These are phyloP conservation scores for Saxidomus purpurata DNA, from an alignment of 1,140 invertebrate species.

Conservation along the genomic window DNA sequence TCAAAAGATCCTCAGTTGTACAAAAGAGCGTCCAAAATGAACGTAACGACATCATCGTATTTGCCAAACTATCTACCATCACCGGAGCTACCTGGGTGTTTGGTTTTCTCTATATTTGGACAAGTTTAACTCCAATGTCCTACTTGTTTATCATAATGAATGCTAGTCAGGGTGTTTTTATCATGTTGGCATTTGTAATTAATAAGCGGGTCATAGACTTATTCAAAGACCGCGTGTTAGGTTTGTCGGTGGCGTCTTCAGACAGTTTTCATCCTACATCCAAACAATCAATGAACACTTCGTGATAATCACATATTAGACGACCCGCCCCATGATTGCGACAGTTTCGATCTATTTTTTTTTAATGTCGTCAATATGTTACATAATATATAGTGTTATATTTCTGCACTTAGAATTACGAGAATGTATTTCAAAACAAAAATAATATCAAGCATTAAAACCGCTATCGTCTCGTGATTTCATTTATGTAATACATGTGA, in stretches of 20 bases:
- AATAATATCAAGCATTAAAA: too few relatives aligned
- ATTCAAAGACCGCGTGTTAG: background rate
- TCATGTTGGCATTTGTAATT: conserved; percentile 20
- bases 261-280: background rate
- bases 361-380: too few relatives aligned
- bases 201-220: conserved; percentile 18
- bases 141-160: conserved; percentile 50
- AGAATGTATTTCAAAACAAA: too few relatives aligned
- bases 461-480: too few relatives aligned
- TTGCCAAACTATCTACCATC: conserved; percentile 52
- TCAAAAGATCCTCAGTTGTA: background rate
- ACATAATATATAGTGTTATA: too few relatives aligned
- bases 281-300: background rate
- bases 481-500: too few relatives aligned
- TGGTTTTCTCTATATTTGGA: conserved; percentile 33
- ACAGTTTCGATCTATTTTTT: too few relatives aligned
- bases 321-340: too few relatives aligned
- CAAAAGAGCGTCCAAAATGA: background rate
- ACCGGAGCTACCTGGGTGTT: conserved; percentile 50
- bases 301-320: too few relatives aligned
- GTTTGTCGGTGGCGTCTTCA: background rate
- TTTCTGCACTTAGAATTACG: too few relatives aligned
- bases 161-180: conserved; percentile 30
- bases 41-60: conserved; percentile 27
- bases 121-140: background rate